Conservation (phyloP, 2,888 invertebrate species). For the Cosmia trapezina region DNA sequence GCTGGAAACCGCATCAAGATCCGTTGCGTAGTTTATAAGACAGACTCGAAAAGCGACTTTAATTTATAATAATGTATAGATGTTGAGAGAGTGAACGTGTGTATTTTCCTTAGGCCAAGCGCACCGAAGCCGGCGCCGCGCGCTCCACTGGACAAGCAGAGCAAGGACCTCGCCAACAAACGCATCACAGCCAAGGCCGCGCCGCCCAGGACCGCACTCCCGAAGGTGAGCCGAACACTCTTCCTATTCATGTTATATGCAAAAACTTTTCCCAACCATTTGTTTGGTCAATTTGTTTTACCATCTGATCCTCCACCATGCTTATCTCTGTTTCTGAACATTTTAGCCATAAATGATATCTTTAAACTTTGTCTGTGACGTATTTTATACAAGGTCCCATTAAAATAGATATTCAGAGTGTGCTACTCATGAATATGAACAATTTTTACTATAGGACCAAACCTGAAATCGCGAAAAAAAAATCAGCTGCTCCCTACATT, state of each 20-base stretch:
- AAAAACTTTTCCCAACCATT: background rate
- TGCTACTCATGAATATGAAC: no score
- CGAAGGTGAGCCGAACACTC: conserved; percentile 75
- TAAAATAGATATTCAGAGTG: no score
- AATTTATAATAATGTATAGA: background rate
- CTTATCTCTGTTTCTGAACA: background rate
- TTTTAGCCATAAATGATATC: background rate
- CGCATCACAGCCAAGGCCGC: conserved; percentile 90
- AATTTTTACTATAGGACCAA: no score
- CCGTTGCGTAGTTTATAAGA: background rate
- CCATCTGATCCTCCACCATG: background rate
- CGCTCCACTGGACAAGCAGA: conserved; percentile 89
- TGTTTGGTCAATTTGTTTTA: background rate
- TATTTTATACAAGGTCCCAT: no score
- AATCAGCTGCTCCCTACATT: no score
- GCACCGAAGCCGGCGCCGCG: conserved; percentile 74
- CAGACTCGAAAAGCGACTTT: background rate
- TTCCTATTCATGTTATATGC: no score
- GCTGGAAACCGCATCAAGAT: background rate
- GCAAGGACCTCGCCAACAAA: conserved; percentile 93
- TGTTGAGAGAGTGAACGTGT: background rate
- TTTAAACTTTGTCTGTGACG: background rate
- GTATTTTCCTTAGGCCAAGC: conserved; percentile 67
- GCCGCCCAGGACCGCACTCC: conserved; percentile 82
- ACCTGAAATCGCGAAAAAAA: no score